Evolutionary conservation across 2,888 invertebrate genomes (phyloP).

Genomic region (Cheiracanthium punctorium): DNA sequence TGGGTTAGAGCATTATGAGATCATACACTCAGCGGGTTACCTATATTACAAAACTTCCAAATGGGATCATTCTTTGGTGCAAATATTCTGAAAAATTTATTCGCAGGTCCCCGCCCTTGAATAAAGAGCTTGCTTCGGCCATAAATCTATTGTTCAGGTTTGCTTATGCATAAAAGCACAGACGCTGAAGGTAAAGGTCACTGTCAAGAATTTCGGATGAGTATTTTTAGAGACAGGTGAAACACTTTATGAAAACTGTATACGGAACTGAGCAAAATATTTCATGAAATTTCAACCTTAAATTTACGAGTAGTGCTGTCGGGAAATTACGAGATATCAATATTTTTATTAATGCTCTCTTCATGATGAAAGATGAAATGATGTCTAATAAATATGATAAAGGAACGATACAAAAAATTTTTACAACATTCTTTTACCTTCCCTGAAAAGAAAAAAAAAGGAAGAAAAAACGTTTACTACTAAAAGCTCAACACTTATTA

Average conservation of each 20-base stretch:
- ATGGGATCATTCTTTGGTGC: conserved; percentile 43
- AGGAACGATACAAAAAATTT: no score
- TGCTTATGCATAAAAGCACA: not conserved
- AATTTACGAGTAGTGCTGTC: no score
- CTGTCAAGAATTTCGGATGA: not conserved
- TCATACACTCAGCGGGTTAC: conserved; percentile 48
- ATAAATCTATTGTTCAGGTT: conserved; percentile 3
- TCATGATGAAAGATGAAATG: no score
- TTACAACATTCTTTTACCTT: no score
- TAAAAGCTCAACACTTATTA: no score
- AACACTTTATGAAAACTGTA: not conserved
- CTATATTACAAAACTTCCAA: conserved; percentile 25
- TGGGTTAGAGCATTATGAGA: conserved; percentile 51
- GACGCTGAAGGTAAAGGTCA: not conserved
- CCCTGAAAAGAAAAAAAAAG: no score
- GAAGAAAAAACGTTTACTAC: no score
- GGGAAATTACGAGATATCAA: no score
- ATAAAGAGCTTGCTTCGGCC: conserved; percentile 8
- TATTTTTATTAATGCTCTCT: no score
- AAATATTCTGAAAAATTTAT: conserved; percentile 22
- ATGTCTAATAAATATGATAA: no score
- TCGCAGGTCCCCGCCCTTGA: conserved; percentile 30
- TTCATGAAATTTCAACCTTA: no score
- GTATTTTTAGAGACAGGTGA: not conserved
- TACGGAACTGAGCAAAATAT: no score